A percentile compares a stretch with the other conserved stretches of the same genome.
Conservation (phyloP, 2,113 vertebrate genomes). For the Ploceus nigricollis region DNA sequence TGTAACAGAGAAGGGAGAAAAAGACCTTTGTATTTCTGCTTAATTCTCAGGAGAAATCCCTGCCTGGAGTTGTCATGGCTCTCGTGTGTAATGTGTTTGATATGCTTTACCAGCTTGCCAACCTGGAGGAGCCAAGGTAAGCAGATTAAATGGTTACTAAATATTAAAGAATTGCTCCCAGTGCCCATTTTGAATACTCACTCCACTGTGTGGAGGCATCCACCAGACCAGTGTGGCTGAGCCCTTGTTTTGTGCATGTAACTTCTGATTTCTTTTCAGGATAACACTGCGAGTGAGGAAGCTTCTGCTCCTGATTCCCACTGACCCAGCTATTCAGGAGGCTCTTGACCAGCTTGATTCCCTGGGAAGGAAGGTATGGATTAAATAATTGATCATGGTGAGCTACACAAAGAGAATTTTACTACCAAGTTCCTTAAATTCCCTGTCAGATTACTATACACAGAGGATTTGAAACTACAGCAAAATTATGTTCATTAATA, state of each 20-base stretch:
- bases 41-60: conserved; percentile 89
- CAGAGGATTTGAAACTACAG: neutral
- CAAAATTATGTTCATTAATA: neutral
- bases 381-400: neutral
- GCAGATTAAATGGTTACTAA: neutral
- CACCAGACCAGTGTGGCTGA: neutral
- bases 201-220: neutral
- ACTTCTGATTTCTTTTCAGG: conserved; percentile 71
- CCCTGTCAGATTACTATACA: neutral
- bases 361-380: conserved; percentile 80
- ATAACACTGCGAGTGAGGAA: conserved; percentile 94
- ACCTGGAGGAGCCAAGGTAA: conserved; percentile 94
- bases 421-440: neutral
- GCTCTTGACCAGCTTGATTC: conserved; percentile 89
- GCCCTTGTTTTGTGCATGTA: neutral
- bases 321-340: conserved; percentile 97
- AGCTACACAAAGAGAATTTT: neutral
- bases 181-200: neutral
- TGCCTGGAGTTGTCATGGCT: conserved; percentile 98
- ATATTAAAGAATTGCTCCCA: neutral
- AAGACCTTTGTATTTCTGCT: neutral
- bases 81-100: conserved; percentile 97
- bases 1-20: neutral
- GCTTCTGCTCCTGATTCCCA: conserved; percentile 93
- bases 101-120: conserved; percentile 98